phyloP scores from a whole-genome alignment of 2,797 vertebrate genomes.

The Kryptolebias ocellatus region DNA sequence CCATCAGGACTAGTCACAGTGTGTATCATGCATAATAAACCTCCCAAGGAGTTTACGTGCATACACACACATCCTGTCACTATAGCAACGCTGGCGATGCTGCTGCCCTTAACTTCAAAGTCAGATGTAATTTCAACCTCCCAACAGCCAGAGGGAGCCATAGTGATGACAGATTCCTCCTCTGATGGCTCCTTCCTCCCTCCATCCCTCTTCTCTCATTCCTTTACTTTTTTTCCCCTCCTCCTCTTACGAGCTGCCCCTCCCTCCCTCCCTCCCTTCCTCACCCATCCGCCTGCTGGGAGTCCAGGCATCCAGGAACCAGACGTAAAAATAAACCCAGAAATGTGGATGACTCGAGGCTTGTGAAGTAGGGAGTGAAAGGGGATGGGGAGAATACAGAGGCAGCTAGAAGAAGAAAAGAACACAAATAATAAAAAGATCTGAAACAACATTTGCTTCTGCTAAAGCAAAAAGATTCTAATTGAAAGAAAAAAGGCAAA shows the following conservation, averaged over 20 bases:
- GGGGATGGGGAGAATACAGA: background rate
- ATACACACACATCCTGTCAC: slow-evolving; percentile 75
- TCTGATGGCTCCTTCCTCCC: slow-evolving; percentile 30
- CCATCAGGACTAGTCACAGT: slow-evolving; percentile 77
- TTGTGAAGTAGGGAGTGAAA: slow-evolving; percentile 18
- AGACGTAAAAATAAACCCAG: slow-evolving; percentile 87
- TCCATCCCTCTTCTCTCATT: slow-evolving; percentile 20
- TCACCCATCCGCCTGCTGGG: slow-evolving; percentile 22
- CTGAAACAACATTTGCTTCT: slow-evolving; percentile 11
- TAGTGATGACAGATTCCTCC: slow-evolving; percentile 77
- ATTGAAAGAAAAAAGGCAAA: no score
- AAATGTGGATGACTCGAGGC: slow-evolving; percentile 72
- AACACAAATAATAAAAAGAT: slow-evolving; percentile 9
- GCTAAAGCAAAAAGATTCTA: background rate
- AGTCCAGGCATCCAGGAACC: slow-evolving; percentile 68
- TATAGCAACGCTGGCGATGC: slow-evolving; percentile 90
- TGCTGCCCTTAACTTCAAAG: slow-evolving; percentile 89
- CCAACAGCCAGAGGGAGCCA: slow-evolving; percentile 94
- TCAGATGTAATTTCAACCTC: slow-evolving; percentile 97
- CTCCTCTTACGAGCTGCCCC: slow-evolving; percentile 16
- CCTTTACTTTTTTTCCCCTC: slow-evolving; percentile 14
- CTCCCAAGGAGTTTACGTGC: slow-evolving; percentile 67
- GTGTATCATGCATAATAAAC: slow-evolving; percentile 79
- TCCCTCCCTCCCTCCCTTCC: slow-evolving; percentile 1
- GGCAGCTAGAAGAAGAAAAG: background rate